Base-by-base conservation (phyloP, 2,888 invertebrate genomes). In the Melanostoma scalare region DNA sequence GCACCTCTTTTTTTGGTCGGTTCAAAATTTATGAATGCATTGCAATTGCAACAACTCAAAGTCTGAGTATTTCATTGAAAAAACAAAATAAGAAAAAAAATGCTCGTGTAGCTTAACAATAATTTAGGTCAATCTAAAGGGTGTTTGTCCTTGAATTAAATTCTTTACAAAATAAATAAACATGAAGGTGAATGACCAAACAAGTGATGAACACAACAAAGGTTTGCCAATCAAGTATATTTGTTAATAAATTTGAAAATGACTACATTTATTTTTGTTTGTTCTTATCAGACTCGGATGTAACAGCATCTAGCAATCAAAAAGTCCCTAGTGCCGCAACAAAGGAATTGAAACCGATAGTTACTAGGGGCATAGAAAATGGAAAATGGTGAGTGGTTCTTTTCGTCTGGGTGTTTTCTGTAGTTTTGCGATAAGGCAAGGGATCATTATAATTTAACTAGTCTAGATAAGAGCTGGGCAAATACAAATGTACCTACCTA, bases 341-440 rank as follows among this genome's bases (percentile, higher is more conserved):
- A 78, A 58, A 78, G 58, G 63, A 82, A 77, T 56, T 58, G 42
- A 53, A 50, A 50, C 60, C 60, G 36, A 42, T 36, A 71, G 50
- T 50, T 52, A 60, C 50, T 46, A 50, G 9, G 2, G 38, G 35
- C 48, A 50, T 58, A 52, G 67, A 69, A 40, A 82, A 69, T 68
- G 58, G 44, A 30, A 73, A 77, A 55, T 8, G 55, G 81, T 82
- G 10, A 82, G 77, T 77, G 61, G 20, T 20, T 20, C 20, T 20
- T 20, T 20, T 20, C 33, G 30, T 20, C 36, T 63, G 38, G 9
- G 20, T 50, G 36, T 20, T 50, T 30, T 63, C 35, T 46, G 61
- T 48, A 48, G 46, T 31, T 58, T 30, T 60, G 50, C 36, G 63
- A 63, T 63, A 63, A 63, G 48, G 50, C 36, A 38, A 50, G 50